phyloP scores from a whole-genome alignment of 2,797 vertebrate species.

The Corythornis leucogaster region DNA sequence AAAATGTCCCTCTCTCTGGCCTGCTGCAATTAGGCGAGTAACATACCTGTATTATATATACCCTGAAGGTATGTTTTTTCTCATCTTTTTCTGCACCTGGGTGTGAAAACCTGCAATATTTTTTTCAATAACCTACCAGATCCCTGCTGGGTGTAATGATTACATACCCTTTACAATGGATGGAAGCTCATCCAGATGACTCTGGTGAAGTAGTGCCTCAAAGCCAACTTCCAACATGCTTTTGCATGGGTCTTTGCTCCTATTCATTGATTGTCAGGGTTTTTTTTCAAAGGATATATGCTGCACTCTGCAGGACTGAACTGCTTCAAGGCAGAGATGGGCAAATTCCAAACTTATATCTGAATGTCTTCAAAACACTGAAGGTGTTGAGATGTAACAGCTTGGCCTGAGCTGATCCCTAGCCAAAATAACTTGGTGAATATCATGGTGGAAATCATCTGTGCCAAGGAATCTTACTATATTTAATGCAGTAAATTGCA shows the following conservation, averaged over 20 bases:
- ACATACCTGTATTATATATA: too few relatives aligned
- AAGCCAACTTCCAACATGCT: neutral
- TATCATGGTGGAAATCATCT: constrained; percentile 28
- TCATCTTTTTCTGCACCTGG: neutral
- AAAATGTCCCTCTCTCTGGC: neutral
- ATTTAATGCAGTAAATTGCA: constrained; percentile 45
- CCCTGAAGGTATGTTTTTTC: neutral
- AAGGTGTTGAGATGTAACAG: constrained; percentile 56
- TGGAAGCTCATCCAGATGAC: neutral
- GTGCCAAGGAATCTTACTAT: constrained; percentile 47
- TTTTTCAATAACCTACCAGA: neutral
- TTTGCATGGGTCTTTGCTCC: neutral
- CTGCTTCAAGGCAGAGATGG: neutral
- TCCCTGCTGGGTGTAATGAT: neutral
- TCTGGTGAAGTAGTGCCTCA: neutral
- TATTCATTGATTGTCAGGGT: neutral
- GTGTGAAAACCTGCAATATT: neutral
- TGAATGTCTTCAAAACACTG: constrained; percentile 19
- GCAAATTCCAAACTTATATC: constrained; percentile 15
- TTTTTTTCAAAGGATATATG: neutral
- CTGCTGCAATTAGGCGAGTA: neutral
- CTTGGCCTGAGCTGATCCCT: constrained; percentile 44
- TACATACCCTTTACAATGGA: neutral
- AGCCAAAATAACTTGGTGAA: constrained; percentile 52
- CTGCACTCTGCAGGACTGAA: neutral